These are phyloP conservation scores for Tenthredo notha DNA, from an alignment of 2,888 invertebrate species.

Conservation along the genomic window DNA sequence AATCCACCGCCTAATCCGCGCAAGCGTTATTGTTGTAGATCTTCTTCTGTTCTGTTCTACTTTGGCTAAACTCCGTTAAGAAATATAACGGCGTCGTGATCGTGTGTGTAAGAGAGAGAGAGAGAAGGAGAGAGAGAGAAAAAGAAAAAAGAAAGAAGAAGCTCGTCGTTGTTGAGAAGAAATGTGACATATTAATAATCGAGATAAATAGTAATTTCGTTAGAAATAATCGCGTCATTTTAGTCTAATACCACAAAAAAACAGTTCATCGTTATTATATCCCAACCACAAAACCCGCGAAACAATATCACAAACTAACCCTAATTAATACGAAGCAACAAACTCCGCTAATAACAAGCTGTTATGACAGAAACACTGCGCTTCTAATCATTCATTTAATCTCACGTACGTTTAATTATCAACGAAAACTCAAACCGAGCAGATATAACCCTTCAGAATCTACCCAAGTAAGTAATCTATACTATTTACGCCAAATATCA, in stretches of 20 bases:
- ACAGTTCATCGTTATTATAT: not conserved
- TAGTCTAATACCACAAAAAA: not conserved
- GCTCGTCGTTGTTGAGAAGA: not conserved
- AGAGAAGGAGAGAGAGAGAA: too few species aligned
- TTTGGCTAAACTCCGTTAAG: slow-evolving; percentile 12
- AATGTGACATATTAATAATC: slow-evolving; percentile 25
- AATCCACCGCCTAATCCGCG: not conserved
- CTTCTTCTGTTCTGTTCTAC: not conserved
- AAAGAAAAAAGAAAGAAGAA: not conserved
- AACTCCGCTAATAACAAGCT: slow-evolving; percentile 27
- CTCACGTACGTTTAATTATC: not conserved
- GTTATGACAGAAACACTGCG: slow-evolving; percentile 16
- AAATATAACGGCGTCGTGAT: slow-evolving; percentile 3
- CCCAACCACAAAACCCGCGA: not conserved
- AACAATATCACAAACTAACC: not conserved
- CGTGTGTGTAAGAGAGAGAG: not conserved
- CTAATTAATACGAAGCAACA: not conserved
- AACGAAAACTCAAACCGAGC: not conserved
- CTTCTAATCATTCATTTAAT: not conserved
- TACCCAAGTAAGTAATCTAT: not conserved
- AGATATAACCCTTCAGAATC: not conserved
- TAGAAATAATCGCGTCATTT: not conserved
- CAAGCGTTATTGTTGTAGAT: not conserved
- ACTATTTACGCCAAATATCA: not conserved
- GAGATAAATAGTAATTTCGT: not conserved